Conservation (phyloP, 1,140 invertebrate genomes). For the Drosophila paulistorum region DNA sequence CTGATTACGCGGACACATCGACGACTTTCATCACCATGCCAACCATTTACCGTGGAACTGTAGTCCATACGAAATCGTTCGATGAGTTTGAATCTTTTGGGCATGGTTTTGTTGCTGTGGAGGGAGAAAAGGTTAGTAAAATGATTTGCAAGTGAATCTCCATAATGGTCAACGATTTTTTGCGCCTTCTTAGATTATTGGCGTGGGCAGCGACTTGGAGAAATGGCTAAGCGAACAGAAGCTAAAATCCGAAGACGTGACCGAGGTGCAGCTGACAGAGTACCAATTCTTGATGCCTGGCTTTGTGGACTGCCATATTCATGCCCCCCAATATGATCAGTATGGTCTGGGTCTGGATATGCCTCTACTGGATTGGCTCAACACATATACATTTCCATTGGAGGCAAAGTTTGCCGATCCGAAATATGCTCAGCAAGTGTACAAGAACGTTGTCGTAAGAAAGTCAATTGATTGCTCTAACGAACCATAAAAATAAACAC, state of each 20-base stretch:
- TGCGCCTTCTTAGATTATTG: slow-evolving; percentile 53
- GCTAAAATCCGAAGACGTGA: background rate
- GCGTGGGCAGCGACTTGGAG: slow-evolving; percentile 54
- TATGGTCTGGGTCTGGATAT: slow-evolving; percentile 91
- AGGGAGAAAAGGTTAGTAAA: slow-evolving; percentile 51
- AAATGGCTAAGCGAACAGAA: slow-evolving; percentile 30
- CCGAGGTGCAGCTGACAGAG: slow-evolving; percentile 80
- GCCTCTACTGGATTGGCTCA: slow-evolving; percentile 92
- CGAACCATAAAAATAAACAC: background rate
- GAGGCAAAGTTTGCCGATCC: slow-evolving; percentile 89
- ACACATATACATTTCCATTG: slow-evolving; percentile 93
- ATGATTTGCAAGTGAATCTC: background rate
- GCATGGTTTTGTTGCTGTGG: slow-evolving; percentile 66
- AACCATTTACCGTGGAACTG: slow-evolving; percentile 62
- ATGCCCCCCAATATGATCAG: slow-evolving; percentile 94
- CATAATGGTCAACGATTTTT: background rate
- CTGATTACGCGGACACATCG: slow-evolving; percentile 9
- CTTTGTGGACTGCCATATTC: slow-evolving; percentile 94
- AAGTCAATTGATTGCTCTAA: slow-evolving; percentile 25
- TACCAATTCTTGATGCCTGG: slow-evolving; percentile 93
- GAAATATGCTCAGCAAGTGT: slow-evolving; percentile 89
- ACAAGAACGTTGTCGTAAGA: slow-evolving; percentile 91
- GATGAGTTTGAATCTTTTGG: slow-evolving; percentile 70
- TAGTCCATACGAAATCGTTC: slow-evolving; percentile 73
- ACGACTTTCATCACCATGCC: slow-evolving; percentile 29